phyloP scores from a whole-genome alignment of 2,113 vertebrate species.

The Edolisoma coerulescens region DNA sequence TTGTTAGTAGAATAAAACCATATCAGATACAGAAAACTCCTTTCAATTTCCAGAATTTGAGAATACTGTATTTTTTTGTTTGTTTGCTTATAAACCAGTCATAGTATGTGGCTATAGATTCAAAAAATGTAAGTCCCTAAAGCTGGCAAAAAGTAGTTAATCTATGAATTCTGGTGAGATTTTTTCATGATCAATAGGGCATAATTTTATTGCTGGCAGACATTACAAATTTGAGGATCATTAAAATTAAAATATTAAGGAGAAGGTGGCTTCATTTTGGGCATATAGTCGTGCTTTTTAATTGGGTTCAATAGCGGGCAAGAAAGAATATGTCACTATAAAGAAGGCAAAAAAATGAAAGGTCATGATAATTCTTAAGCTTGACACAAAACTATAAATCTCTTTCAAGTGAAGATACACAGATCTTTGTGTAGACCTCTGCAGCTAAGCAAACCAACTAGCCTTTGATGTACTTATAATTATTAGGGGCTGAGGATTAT shows the following conservation, averaged over 20 bases:
- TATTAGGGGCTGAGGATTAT: slow-evolving; percentile 64
- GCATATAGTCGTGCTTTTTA: background rate
- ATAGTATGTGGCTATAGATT: background rate
- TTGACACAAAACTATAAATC: slow-evolving; percentile 47
- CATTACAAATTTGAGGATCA: background rate
- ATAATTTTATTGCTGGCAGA: background rate
- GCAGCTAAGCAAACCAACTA: slow-evolving; percentile 62
- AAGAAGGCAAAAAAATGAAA: background rate
- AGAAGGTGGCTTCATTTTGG: background rate
- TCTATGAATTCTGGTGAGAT: background rate
- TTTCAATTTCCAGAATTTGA: background rate
- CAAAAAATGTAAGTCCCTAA: background rate
- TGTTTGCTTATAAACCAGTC: background rate
- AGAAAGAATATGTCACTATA: background rate
- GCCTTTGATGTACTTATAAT: slow-evolving; percentile 70
- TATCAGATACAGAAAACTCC: background rate
- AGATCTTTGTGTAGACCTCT: slow-evolving; percentile 39
- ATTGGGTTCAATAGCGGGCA: background rate
- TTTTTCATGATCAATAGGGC: background rate
- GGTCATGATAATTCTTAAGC: slow-evolving; percentile 3
- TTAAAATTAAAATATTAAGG: background rate
- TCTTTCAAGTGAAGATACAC: slow-evolving; percentile 57
- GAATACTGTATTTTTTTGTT: background rate
- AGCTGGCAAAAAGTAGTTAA: background rate
- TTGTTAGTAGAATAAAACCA: background rate